phyloP scores from a whole-genome alignment of 2,888 invertebrate genomes.

The Aspidiotus destructor region DNA sequence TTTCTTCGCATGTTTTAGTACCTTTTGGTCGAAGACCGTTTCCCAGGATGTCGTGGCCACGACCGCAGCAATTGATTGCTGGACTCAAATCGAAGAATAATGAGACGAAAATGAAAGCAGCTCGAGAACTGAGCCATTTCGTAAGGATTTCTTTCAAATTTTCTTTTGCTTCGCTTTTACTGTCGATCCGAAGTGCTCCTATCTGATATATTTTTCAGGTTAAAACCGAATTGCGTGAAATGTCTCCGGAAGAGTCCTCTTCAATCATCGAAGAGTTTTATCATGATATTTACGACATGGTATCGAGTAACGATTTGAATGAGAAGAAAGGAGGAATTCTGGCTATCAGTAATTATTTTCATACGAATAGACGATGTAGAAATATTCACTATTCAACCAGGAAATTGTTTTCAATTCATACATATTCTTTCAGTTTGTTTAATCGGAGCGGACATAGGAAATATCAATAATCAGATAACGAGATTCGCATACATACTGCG shows the following conservation, averaged over 20 bases:
- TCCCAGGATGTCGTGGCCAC: conserved; percentile 47
- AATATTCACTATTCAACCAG: too few species aligned
- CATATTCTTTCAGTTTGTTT: conserved; percentile 60
- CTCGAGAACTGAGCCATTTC: conserved; percentile 79
- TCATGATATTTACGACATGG: conserved; percentile 92
- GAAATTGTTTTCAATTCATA: background rate
- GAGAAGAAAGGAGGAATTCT: conserved; percentile 93
- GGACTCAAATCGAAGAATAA: conserved; percentile 83
- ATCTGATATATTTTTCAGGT: conserved; percentile 42
- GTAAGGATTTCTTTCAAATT: conserved; percentile 42
- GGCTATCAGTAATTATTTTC: conserved; percentile 61
- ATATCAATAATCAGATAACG: conserved; percentile 78
- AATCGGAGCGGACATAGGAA: conserved; percentile 86
- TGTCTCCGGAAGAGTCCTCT: conserved; percentile 79
- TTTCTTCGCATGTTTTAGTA: too few species aligned
- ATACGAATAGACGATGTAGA: background rate
- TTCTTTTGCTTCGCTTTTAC: background rate
- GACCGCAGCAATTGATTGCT: conserved; percentile 70
- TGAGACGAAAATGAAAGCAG: conserved; percentile 72
- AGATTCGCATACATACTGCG: conserved; percentile 88
- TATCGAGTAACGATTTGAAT: conserved; percentile 80
- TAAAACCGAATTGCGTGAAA: conserved; percentile 80
- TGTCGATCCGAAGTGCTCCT: background rate
- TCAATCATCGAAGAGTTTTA: conserved; percentile 90
- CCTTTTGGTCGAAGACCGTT: too few species aligned